Base-by-base conservation (phyloP, 2,888 invertebrate genomes). In the Anticlea derivata region DNA sequence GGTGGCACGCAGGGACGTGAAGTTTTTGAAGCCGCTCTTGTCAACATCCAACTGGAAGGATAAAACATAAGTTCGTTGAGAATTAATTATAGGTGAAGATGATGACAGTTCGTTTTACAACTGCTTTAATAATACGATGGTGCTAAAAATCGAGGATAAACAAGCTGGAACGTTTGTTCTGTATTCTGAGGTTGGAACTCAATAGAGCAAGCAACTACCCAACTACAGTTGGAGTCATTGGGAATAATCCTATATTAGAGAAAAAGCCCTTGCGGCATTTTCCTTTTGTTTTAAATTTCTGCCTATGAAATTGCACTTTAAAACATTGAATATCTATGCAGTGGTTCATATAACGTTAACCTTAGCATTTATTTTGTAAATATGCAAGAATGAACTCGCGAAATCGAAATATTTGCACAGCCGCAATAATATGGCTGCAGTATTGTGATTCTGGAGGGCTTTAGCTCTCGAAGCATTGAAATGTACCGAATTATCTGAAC, bases 1-100 rank as follows among this genome's bases (percentile, higher is more conserved):
- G 24, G 92, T 92, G 20, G 92, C 83, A 50, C 94, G 94, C 10
- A 97, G 84, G 7, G 92, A 87, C 0, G 96, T 96, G 75, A 97
- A 97, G 70, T 96, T 96, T 38, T 86, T 90, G 84, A 96, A 97
- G 0, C 97, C 97, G 65, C 89, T 92, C 75, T 95, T 91, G 0
- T 94, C 93, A 2, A 95, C 88, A 71, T 96, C 96, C 71, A 95
- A 67, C 94, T 34, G 38, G 13, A n/a, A 39, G 0, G 12, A 24
- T 30, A 5, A 13, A 24, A 13, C 1, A 24, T 7, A 24, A 7
- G n/a, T 17, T 17, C 2, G 1, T 10, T 33, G 1, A 20, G 33
- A 17, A 20, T 2, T 17, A 33, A n/a, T 8, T 8, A 6, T 2
- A 2, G 31, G 4, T 2, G 6, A 7, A n/a, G n/a, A 33, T n/a